Base-by-base conservation (phyloP, 2,797 vertebrate species). In the Prionace glauca region DNA sequence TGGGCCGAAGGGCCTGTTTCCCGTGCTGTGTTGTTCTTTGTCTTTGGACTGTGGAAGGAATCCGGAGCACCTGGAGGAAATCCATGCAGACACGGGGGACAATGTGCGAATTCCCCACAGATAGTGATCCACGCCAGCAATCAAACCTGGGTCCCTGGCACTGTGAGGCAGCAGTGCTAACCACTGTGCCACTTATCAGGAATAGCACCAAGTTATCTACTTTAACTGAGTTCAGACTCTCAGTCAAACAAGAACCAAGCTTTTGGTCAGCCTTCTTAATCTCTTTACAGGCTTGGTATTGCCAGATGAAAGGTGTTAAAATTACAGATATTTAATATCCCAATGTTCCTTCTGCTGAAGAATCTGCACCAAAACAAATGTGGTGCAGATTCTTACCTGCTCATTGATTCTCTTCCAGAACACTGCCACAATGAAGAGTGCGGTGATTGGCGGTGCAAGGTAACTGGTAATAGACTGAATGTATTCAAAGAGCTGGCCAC, bases 351-450 rank as follows among this genome's bases (percentile, higher is more conserved):
- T 67, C 62, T 67, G 36, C 71, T 94, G 93, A 94, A 94, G 26
- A n/a, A n/a, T n/a, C n/a, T n/a, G 56, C 32, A 32, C 26, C 1
- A 62, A 0, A 62, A 5, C 26, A 86, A 88, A 88, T 88, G 50
- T 29, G 29, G 24, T 50, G 2, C 71, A 29, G 0, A 50, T 41
- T 97, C 98, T 97, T 96, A 99, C 99, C 96, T 98, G 98, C 96
- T 99, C 99, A 72, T 98, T 99, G 96, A 98, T 97, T 74, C 99
- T 98, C 96, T 97, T 98, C 98, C 98, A 98, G 97, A 99, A 99
- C 96, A 99, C 98, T 95, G 98, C 99, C 98, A 99, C 96, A 86
- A 99, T 92, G 97, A 99, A 99, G n/a, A 99, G 97, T 5, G 99
- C 98, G 0, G 99, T 98, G 96, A 99, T 98, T 0, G 99, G 99